Evolutionary conservation across 2,113 vertebrate genomes (phyloP).

Genomic region (Sturnus vulgaris): DNA sequence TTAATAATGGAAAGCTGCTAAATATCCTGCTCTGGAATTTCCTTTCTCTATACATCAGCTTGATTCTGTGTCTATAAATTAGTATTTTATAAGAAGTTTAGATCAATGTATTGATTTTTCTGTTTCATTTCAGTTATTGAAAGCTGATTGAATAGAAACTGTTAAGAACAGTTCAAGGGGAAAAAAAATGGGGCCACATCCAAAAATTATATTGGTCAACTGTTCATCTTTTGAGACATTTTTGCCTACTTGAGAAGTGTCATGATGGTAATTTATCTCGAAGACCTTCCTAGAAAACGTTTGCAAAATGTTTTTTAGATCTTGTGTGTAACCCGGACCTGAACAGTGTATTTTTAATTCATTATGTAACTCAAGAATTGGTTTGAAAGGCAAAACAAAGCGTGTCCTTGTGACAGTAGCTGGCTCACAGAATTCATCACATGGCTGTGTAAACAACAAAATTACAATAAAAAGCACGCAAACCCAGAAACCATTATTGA

Average conservation of each 20-base stretch:
- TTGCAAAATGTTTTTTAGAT: neutral
- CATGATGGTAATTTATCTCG: neutral
- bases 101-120: neutral
- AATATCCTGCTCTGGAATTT: neutral
- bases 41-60: neutral
- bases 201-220: neutral
- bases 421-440: neutral
- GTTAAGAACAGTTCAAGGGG: neutral
- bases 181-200: neutral
- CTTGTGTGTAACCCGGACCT: rapidly evolving
- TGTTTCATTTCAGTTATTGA: neutral
- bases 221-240: neutral
- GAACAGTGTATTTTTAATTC: neutral
- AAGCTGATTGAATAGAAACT: neutral
- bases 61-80: neutral
- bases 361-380: neutral
- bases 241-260: neutral
- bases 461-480: neutral
- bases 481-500: no score
- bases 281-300: neutral
- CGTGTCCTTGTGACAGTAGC: neutral
- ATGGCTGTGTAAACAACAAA: neutral
- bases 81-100: neutral
- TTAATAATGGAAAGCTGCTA: neutral
- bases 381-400: neutral